Base-by-base conservation (phyloP, 2,888 invertebrate genomes). In the Palloptera scutellata region DNA sequence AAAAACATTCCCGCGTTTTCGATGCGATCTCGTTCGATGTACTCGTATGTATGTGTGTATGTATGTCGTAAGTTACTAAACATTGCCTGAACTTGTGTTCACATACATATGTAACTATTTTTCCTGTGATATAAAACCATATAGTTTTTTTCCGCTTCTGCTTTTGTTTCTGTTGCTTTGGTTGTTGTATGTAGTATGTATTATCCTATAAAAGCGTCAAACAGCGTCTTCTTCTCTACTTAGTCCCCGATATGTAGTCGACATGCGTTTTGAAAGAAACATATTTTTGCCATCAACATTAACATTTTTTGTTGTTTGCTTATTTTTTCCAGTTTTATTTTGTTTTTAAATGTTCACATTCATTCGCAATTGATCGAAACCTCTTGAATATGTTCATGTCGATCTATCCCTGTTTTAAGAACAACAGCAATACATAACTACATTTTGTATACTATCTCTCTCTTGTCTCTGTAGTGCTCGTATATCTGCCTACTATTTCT, bases 271-370 rank as follows among this genome's bases (percentile, higher is more conserved):
- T 4, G 30, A 8, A 48, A 48, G 1, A 54, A 19, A 54, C 54
- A 54, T 54, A 54, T 54, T 54, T 54, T 54, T 19, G 54, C 54
- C 54, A 54, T 54, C 54, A 54, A 54, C 17, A 20, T 54, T 54
- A 15, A 12, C 17, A 12, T 17, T 11, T 19, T 17, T 30, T 30
- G 30, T 30, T 30, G 30, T 30, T 30, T 30, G 30, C 30, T 2
- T 30, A 4, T 30, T 30, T 30, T 30, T n/a, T n/a, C n/a, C n/a
- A n/a, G n/a, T n/a, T n/a, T n/a, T n/a, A n/a, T n/a, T n/a, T n/a
- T n/a, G n/a, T 30, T 30, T 30, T 30, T 30, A 30, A 30, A 30
- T 30, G 30, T 30, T 30, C 30, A 30, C 30, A 30, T 30, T 30
- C 30, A 30, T 30, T 30, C 30, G 30, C 30, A 30, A 30, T 30